Conservation (phyloP, 2,888 invertebrate species). For the Chrysolina haemoptera region DNA sequence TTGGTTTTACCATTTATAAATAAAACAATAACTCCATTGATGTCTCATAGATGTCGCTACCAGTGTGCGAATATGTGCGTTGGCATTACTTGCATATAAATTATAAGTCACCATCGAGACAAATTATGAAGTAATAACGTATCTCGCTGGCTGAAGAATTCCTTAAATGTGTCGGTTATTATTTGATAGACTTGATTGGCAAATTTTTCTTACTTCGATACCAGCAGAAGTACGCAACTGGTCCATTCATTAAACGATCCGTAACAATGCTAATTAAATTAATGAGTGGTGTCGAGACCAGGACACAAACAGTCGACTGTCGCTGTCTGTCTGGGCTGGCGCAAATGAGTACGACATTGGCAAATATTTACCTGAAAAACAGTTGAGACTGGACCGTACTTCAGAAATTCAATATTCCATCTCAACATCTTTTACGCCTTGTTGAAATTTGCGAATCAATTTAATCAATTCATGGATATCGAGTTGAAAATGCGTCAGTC, state of each 20-base stretch:
- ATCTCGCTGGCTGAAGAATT: constrained; percentile 1
- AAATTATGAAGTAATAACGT: constrained; percentile 3
- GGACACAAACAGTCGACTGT: constrained; percentile 37
- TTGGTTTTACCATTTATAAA: too few species aligned
- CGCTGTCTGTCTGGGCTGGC: constrained; percentile 35
- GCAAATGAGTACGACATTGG: constrained; percentile 40
- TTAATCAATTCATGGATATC: too few species aligned
- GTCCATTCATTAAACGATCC: constrained; percentile 29
- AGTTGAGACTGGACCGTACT: constrained; percentile 30
- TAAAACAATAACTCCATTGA: too few species aligned
- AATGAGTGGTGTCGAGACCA: constrained; percentile 43
- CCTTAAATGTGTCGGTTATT: constrained; percentile 32
- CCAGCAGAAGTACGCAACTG: constrained; percentile 31
- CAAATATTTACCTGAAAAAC: constrained; percentile 43
- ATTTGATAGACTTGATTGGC: constrained; percentile 26
- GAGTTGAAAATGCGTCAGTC: too few species aligned
- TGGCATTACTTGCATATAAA: neutral
- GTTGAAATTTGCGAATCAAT: too few species aligned
- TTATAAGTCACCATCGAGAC: neutral
- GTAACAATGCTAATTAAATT: constrained; percentile 45
- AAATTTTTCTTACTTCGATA: constrained; percentile 18
- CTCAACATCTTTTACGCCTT: too few species aligned
- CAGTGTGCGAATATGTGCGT: neutral
- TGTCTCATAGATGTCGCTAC: neutral
- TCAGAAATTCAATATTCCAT: too few species aligned